These are phyloP conservation scores for Drosophila setosimentum DNA, from an alignment of 2,888 invertebrate species.

Conservation along the genomic window DNA sequence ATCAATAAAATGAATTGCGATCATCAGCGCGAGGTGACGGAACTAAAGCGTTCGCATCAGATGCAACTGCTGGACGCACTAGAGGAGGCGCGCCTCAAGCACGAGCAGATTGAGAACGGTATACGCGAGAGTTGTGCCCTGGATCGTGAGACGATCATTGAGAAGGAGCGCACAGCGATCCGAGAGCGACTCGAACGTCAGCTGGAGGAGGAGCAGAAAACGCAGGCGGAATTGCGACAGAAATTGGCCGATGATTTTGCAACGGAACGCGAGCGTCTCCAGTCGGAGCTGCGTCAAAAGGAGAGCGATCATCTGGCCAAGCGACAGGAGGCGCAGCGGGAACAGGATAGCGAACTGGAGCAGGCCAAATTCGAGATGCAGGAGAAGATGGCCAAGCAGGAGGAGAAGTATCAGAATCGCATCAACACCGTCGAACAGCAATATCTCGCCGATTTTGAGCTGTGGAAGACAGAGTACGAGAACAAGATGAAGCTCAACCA, in stretches of 20 bases:
- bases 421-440: conserved; percentile 87
- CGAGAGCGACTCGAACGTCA: conserved; percentile 87
- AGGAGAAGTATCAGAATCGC: conserved; percentile 86
- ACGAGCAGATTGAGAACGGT: conserved; percentile 87
- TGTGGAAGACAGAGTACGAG: conserved; percentile 88
- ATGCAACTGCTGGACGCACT: conserved; percentile 90
- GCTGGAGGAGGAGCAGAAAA: conserved; percentile 86
- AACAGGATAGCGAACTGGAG: conserved; percentile 86
- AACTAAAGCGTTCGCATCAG: conserved; percentile 86
- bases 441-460: conserved; percentile 87
- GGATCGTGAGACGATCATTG: conserved; percentile 88
- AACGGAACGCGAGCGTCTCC: conserved; percentile 85
- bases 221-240: conserved; percentile 87
- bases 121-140: conserved; percentile 87
- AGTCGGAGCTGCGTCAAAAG: conserved; percentile 85
- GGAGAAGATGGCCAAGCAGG: conserved; percentile 86
- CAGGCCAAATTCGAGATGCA: conserved; percentile 86
- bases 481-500: conserved; percentile 85
- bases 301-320: conserved; percentile 84
- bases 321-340: conserved; percentile 84
- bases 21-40: conserved; percentile 89
- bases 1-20: conserved; percentile 91
- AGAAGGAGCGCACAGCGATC: conserved; percentile 88
- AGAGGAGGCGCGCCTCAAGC: conserved; percentile 88
- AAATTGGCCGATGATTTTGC: conserved; percentile 86